phyloP scores from a whole-genome alignment of 2,888 invertebrate species.

The Marasmarcha lunaedactyla region DNA sequence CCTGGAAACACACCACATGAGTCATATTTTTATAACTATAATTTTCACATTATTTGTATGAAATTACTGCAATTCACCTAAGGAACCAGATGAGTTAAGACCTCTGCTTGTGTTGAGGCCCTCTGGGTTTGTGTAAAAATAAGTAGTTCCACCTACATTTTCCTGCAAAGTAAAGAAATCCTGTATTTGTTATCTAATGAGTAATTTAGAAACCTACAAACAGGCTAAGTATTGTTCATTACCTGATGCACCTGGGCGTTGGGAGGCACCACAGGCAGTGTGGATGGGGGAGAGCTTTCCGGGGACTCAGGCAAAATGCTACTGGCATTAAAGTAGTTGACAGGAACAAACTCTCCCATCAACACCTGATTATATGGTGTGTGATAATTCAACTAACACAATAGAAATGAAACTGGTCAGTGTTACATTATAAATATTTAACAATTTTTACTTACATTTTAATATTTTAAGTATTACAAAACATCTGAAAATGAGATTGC shows the following conservation, averaged over 20 bases:
- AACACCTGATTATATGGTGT: constrained; percentile 25
- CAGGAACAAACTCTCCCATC: constrained; percentile 48
- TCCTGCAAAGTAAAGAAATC: constrained; percentile 67
- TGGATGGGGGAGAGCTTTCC: constrained; percentile 36
- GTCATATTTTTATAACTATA: constrained; percentile 4
- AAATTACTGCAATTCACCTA: constrained; percentile 29
- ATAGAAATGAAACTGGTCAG: too few species aligned
- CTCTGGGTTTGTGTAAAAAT: constrained; percentile 82
- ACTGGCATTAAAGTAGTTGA: constrained; percentile 39
- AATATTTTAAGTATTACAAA: constrained; percentile 3
- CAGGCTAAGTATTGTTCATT: constrained; percentile 12
- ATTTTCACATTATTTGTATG: neutral
- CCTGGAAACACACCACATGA: constrained; percentile 23
- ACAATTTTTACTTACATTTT: neutral
- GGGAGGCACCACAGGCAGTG: constrained; percentile 23
- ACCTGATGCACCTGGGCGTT: constrained; percentile 57
- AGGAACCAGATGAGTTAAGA: constrained; percentile 41
- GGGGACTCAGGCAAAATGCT: constrained; percentile 42
- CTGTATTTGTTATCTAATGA: constrained; percentile 8
- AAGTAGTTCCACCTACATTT: constrained; percentile 94
- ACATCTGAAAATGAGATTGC: neutral
- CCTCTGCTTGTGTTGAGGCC: constrained; percentile 45
- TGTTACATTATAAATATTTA: neutral
- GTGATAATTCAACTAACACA: neutral
- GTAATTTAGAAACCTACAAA: too few species aligned